phyloP scores from a whole-genome alignment of 2,797 vertebrate genomes.

The Sarcophilus harrisii region DNA sequence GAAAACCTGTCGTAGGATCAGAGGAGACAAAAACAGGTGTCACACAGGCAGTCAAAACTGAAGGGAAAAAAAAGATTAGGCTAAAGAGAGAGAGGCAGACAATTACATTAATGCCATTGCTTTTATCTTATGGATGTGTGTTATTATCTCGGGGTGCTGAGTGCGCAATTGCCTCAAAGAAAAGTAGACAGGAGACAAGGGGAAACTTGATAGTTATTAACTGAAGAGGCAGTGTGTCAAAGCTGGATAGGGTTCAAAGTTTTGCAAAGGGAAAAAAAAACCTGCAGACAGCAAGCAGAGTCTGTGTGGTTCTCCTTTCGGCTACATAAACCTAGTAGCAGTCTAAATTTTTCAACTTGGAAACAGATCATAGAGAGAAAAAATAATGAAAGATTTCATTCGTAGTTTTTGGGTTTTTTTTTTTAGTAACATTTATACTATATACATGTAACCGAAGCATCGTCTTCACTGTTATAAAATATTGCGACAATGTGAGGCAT shows the following conservation, averaged over 20 bases:
- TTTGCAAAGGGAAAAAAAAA: conserved; percentile 86
- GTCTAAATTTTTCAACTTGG: conserved; percentile 86
- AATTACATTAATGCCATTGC: conserved; percentile 93
- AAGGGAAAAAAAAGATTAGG: conserved; percentile 89
- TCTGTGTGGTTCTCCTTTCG: conserved; percentile 86
- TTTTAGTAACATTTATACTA: conserved; percentile 81
- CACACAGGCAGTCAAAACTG: conserved; percentile 93
- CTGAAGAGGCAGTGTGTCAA: conserved; percentile 88
- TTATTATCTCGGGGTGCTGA: conserved; percentile 92
- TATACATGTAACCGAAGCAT: conserved; percentile 75
- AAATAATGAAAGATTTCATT: conserved; percentile 87
- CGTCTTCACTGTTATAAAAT: conserved; percentile 69
- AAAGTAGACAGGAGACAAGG: conserved; percentile 89
- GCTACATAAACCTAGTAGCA: conserved; percentile 85
- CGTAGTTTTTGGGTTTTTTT: conserved; percentile 66
- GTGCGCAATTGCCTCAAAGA: conserved; percentile 90
- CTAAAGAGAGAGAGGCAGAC: conserved; percentile 91
- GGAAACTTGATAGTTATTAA: conserved; percentile 92
- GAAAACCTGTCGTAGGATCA: conserved; percentile 94
- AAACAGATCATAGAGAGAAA: conserved; percentile 87
- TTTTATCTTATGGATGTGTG: conserved; percentile 93
- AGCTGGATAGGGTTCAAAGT: conserved; percentile 91
- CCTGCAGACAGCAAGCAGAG: conserved; percentile 84
- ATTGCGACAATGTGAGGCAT: conserved; percentile 74
- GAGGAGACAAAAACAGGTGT: conserved; percentile 98